Evolutionary conservation across 1,140 invertebrate species (phyloP).

Genomic region (Nasonia giraulti): DNA sequence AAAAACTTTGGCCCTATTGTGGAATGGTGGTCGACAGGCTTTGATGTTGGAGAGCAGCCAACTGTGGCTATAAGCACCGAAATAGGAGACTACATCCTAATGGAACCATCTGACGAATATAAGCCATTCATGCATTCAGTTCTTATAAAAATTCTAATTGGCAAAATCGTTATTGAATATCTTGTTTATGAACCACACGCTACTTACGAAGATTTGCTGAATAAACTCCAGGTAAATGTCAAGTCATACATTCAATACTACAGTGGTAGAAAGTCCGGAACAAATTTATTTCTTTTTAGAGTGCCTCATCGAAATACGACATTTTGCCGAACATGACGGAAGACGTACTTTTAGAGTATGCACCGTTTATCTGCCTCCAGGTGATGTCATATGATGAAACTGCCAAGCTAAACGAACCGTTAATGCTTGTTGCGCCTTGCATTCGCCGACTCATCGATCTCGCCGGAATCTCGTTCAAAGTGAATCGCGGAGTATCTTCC

Average conservation of each 20-base stretch:
- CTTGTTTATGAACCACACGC: slow-evolving; percentile 82
- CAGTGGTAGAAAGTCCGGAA: neutral
- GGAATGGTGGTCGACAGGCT: slow-evolving; percentile 89
- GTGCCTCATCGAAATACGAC: neutral
- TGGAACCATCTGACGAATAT: slow-evolving; percentile 81
- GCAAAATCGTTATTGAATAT: slow-evolving; percentile 89
- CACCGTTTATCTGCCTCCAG: slow-evolving; percentile 90
- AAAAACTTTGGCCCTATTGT: slow-evolving; percentile 89
- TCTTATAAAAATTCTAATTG: slow-evolving; percentile 85
- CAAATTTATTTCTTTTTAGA: neutral
- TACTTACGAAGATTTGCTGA: slow-evolving; percentile 87
- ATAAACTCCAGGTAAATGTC: slow-evolving; percentile 72
- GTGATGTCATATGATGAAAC: slow-evolving; percentile 83
- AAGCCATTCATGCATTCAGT: slow-evolving; percentile 81
- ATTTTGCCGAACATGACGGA: slow-evolving; percentile 76
- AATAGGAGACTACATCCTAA: slow-evolving; percentile 88
- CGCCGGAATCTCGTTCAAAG: slow-evolving; percentile 82
- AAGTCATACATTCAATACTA: slow-evolving; percentile 30
- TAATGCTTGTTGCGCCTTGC: slow-evolving; percentile 84
- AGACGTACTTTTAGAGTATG: slow-evolving; percentile 85
- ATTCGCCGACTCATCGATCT: slow-evolving; percentile 85
- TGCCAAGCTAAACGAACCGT: slow-evolving; percentile 77
- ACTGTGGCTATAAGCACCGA: slow-evolving; percentile 86
- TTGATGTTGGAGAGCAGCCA: slow-evolving; percentile 86
- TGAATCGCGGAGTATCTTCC: neutral